phyloP scores from a whole-genome alignment of 2,888 invertebrate species.

The Argyresthia goedartella region DNA sequence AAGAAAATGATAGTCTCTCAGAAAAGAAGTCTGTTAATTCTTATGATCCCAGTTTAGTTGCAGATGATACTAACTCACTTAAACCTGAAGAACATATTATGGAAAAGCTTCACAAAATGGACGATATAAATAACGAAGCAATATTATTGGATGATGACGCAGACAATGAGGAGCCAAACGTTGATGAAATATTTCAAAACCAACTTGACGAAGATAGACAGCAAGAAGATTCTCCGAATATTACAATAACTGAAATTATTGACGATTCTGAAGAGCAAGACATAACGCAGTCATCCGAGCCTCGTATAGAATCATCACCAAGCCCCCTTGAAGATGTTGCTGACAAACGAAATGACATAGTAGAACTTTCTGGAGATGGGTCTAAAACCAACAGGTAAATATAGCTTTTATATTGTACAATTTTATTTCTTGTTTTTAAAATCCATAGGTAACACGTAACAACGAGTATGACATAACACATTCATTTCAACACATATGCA shows the following conservation, averaged over 20 bases:
- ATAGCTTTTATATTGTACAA: slow-evolving; percentile 5
- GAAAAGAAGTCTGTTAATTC: slow-evolving; percentile 59
- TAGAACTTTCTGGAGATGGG: slow-evolving; percentile 44
- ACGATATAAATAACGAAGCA: slow-evolving; percentile 44
- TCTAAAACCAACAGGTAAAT: slow-evolving; percentile 64
- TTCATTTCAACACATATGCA: slow-evolving; percentile 49
- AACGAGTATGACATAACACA: slow-evolving; percentile 33
- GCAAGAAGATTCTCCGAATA: slow-evolving; percentile 51
- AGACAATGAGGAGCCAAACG: slow-evolving; percentile 44
- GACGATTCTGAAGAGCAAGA: slow-evolving; percentile 38
- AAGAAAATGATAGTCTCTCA: slow-evolving; percentile 55
- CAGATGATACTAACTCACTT: slow-evolving; percentile 40
- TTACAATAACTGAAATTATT: slow-evolving; percentile 61
- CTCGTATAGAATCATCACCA: slow-evolving; percentile 54
- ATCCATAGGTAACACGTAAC: neutral
- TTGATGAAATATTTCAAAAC: slow-evolving; percentile 56
- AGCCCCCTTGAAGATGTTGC: slow-evolving; percentile 23
- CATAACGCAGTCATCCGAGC: slow-evolving; percentile 32
- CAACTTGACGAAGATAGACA: slow-evolving; percentile 44
- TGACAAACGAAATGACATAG: slow-evolving; percentile 15
- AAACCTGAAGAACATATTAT: slow-evolving; percentile 50
- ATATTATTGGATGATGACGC: slow-evolving; percentile 45
- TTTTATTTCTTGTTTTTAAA: slow-evolving; percentile 7
- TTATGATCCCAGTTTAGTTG: slow-evolving; percentile 57
- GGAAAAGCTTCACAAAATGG: slow-evolving; percentile 53